A percentile compares a stretch with the other conserved stretches of the same genome.
Conservation (phyloP, 2,113 vertebrate genomes). For the Cyphotilapia sp. region DNA sequence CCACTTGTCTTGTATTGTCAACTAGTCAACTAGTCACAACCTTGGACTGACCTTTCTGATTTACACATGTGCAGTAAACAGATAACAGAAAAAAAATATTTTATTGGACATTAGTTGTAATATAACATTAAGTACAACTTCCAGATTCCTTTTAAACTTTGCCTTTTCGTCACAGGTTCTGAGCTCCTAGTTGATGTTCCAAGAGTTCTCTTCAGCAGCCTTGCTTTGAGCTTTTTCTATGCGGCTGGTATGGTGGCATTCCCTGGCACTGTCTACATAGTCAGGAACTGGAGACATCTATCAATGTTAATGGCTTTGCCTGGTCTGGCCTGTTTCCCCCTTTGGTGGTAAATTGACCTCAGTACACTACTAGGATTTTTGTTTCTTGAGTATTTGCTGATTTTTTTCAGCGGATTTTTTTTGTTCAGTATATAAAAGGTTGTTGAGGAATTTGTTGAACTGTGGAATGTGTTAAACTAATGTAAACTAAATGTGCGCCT, state of each 20-base stretch:
- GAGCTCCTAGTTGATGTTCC: conserved; percentile 13
- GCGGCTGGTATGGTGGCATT: not conserved
- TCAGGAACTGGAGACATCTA: conserved; percentile 33
- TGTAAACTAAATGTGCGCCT: not conserved
- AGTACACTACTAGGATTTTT: not conserved
- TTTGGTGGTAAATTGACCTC: conserved; percentile 37
- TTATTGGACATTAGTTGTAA: not conserved
- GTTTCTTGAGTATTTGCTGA: not conserved
- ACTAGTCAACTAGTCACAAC: not conserved
- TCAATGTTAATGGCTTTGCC: conserved; percentile 19
- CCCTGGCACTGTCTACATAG: conserved; percentile 4
- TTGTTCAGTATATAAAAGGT: not conserved
- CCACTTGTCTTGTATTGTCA: not conserved
- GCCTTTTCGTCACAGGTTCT: not conserved
- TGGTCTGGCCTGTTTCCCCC: conserved; percentile 19
- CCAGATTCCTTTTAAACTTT: not conserved
- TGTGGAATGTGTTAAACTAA: not conserved
- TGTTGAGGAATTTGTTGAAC: not conserved
- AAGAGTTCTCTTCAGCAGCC: conserved; percentile 21
- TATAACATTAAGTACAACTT: not conserved
- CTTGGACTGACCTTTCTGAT: not conserved
- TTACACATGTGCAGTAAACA: not conserved
- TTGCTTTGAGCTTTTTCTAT: not conserved
- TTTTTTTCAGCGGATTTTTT: not conserved
- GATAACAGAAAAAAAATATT: not conserved